phyloP scores from a whole-genome alignment of 2,797 vertebrate species.

The Sebastiscus albofasciatus region DNA sequence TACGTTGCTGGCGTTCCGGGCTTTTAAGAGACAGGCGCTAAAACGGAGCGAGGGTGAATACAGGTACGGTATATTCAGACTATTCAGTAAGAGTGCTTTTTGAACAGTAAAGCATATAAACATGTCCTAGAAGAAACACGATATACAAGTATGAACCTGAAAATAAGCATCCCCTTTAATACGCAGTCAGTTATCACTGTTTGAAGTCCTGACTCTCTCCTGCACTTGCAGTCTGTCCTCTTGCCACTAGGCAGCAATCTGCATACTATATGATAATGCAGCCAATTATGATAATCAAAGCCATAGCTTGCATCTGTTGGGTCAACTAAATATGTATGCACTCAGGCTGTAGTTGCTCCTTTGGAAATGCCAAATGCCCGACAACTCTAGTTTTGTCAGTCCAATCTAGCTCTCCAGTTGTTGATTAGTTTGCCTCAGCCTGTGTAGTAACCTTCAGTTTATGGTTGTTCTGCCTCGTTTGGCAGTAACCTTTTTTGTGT shows the following conservation, averaged over 20 bases:
- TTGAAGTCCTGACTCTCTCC: background rate
- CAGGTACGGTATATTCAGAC: too few relatives aligned
- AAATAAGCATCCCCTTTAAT: background rate
- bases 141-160: background rate
- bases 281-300: slow-evolving; percentile 31
- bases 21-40: too few relatives aligned
- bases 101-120: background rate
- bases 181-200: background rate
- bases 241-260: slow-evolving; percentile 29
- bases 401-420: background rate
- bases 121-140: background rate
- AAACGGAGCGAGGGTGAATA: too few relatives aligned
- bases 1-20: too few relatives aligned
- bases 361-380: background rate
- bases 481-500: background rate
- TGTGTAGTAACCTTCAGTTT: background rate
- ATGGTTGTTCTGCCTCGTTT: slow-evolving; percentile 22
- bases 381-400: background rate
- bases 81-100: background rate
- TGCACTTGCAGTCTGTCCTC: background rate
- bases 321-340: slow-evolving; percentile 7
- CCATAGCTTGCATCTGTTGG: slow-evolving; percentile 15
- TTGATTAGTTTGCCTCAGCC: background rate
- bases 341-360: slow-evolving; percentile 5
- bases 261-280: slow-evolving; percentile 17